These are phyloP conservation scores for Drosophila flavopinicola DNA, from an alignment of 2,888 invertebrate species.

Conservation along the genomic window DNA sequence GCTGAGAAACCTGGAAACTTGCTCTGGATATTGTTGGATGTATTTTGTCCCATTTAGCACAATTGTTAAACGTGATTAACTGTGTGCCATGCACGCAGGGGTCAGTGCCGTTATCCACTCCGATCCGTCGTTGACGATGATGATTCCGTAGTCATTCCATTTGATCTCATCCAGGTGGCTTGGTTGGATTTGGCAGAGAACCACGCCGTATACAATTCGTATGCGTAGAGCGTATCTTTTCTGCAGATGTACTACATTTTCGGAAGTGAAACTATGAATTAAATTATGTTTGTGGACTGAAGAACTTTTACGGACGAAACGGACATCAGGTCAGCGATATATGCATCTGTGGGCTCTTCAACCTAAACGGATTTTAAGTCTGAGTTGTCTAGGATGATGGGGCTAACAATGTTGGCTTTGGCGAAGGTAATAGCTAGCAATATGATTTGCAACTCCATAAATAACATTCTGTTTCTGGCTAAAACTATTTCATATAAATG, in stretches of 20 bases:
- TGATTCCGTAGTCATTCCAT: too few species aligned
- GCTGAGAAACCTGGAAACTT: too few species aligned
- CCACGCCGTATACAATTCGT: neutral
- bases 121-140: too few species aligned
- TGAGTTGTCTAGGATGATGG: slow-evolving; percentile 27
- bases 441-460: slow-evolving; percentile 31
- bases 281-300: slow-evolving; percentile 3
- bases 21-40: too few species aligned
- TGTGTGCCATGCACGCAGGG: too few species aligned
- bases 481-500: too few species aligned
- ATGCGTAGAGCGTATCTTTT: neutral
- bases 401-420: slow-evolving; percentile 30
- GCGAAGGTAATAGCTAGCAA: slow-evolving; percentile 28
- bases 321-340: too few species aligned
- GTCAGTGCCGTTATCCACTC: too few species aligned
- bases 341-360: slow-evolving; percentile 29
- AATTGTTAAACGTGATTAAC: too few species aligned
- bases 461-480: too few species aligned
- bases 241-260: neutral
- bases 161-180: slow-evolving; percentile 1
- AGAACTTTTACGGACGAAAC: slow-evolving; percentile 14
- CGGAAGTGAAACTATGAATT: slow-evolving; percentile 3
- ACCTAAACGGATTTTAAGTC: slow-evolving; percentile 30
- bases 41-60: too few species aligned
- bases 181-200: neutral